Conservation (phyloP, 2,797 vertebrate genomes). For the Neosilurus hyrtlii region DNA sequence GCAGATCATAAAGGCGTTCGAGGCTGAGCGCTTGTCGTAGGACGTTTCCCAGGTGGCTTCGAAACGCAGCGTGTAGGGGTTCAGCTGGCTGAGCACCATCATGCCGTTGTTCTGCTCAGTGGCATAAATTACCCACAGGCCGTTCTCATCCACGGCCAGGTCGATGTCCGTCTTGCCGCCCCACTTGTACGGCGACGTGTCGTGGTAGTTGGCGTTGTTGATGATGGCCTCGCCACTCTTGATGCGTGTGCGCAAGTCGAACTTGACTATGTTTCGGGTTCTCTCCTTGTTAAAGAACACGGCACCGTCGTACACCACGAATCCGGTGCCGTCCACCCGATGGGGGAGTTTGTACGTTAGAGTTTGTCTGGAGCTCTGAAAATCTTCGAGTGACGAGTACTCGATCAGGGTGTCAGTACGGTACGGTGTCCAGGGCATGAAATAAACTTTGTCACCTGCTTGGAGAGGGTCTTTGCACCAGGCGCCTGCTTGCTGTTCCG, state of each 20-base stretch:
- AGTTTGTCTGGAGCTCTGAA: slow-evolving; percentile 91
- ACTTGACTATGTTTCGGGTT: slow-evolving; percentile 98
- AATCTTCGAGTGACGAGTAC: slow-evolving; percentile 94
- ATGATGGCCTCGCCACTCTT: slow-evolving; percentile 99
- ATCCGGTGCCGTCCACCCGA: slow-evolving; percentile 96
- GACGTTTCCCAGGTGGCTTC: slow-evolving; percentile 96
- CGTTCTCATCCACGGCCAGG: slow-evolving; percentile 95
- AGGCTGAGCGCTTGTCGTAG: slow-evolving; percentile 95
- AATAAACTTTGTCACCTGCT: slow-evolving; percentile 99
- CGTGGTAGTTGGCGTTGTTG: slow-evolving; percentile 98
- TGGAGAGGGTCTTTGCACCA: slow-evolving; percentile 99
- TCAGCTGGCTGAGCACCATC: slow-evolving; percentile 97
- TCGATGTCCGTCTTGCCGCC: slow-evolving; percentile 98
- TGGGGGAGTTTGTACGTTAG: slow-evolving; percentile 97
- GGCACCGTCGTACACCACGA: slow-evolving; percentile 96
- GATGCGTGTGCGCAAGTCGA: slow-evolving; percentile 97
- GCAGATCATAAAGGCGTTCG: slow-evolving; percentile 99
- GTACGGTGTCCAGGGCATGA: slow-evolving; percentile 99
- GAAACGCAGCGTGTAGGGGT: slow-evolving; percentile 96
- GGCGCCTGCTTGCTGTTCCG: slow-evolving; percentile 97
- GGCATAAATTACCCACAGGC: slow-evolving; percentile 98
- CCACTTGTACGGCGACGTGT: slow-evolving; percentile 98
- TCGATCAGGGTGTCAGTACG: slow-evolving; percentile 97
- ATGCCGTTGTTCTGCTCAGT: slow-evolving; percentile 99
- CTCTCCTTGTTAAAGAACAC: slow-evolving; percentile 99